phyloP scores from a whole-genome alignment of 2,797 vertebrate species.

The Hydrolagus colliei region DNA sequence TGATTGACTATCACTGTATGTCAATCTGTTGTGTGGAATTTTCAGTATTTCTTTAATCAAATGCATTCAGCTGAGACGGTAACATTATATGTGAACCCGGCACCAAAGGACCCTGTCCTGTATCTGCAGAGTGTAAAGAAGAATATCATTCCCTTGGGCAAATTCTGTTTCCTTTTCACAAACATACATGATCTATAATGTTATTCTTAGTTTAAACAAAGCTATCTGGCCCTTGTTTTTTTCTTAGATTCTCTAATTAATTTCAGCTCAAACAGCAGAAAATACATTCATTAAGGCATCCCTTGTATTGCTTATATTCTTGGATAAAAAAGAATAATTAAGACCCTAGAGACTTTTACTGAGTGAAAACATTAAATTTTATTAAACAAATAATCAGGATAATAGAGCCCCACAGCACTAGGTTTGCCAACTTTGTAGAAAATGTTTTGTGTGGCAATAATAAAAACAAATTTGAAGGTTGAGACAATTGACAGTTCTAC shows the following conservation, averaged over 20 bases:
- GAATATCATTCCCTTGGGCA: not conserved
- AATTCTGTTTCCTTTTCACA: conserved; percentile 13
- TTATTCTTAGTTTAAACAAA: conserved; percentile 12
- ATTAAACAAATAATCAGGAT: conserved; percentile 9
- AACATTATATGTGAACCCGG: not conserved
- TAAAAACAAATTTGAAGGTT: too few relatives aligned
- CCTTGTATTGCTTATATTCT: not conserved
- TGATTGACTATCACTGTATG: not conserved
- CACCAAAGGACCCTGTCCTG: not conserved
- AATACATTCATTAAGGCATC: conserved; percentile 15
- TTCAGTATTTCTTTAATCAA: not conserved
- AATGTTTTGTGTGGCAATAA: too few relatives aligned
- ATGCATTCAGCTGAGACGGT: not conserved
- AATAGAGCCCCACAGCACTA: not conserved
- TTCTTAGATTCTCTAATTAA: conserved; percentile 1
- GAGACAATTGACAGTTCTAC: too few relatives aligned
- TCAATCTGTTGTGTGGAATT: not conserved
- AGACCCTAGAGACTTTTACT: not conserved
- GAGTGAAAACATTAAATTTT: conserved; percentile 17
- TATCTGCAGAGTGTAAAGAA: not conserved
- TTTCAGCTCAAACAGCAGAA: conserved; percentile 20
- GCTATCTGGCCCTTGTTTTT: not conserved
- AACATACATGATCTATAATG: conserved; percentile 6
- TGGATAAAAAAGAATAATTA: conserved; percentile 18
- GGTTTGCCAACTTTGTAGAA: too few relatives aligned